Conservation (phyloP, 1,140 invertebrate genomes). For the Phymastichus coffea region DNA sequence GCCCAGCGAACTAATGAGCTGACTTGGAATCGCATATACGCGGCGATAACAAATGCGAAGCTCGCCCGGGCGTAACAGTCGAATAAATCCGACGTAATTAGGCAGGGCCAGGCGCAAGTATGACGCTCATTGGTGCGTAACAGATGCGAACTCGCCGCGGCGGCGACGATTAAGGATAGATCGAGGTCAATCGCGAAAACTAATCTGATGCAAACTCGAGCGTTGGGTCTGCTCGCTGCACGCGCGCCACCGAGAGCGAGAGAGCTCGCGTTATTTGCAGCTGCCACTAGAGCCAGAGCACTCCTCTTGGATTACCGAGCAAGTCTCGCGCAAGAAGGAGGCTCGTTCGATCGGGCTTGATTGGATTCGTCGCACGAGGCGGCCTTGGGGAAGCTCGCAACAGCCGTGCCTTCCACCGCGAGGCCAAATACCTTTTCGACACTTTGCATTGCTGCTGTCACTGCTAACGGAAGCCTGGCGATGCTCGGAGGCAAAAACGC, state of each 20-base stretch:
- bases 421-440: conserved; percentile 2
- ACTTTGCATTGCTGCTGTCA: background rate
- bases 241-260: background rate
- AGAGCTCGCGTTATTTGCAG: conserved; percentile 11
- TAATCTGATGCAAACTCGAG: conserved; percentile 26
- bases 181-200: conserved; percentile 22
- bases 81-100: conserved; percentile 15
- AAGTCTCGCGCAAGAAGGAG: too few relatives aligned
- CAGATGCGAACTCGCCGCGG: conserved; percentile 10
- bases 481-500: background rate
- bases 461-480: too few relatives aligned
- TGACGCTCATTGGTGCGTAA: conserved; percentile 18
- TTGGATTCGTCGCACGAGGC: too few relatives aligned
- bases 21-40: background rate
- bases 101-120: background rate
- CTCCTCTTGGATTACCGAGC: too few relatives aligned
- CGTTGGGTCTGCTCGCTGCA: background rate
- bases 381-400: too few relatives aligned
- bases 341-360: too few relatives aligned
- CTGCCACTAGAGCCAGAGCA: too few relatives aligned
- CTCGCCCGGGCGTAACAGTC: background rate
- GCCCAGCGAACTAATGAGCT: too few relatives aligned
- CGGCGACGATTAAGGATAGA: conserved; percentile 9
- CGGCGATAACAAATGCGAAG: background rate
- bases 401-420: too few relatives aligned